phyloP scores from a whole-genome alignment of 1,140 invertebrate genomes.

The Penaeus japonicus region DNA sequence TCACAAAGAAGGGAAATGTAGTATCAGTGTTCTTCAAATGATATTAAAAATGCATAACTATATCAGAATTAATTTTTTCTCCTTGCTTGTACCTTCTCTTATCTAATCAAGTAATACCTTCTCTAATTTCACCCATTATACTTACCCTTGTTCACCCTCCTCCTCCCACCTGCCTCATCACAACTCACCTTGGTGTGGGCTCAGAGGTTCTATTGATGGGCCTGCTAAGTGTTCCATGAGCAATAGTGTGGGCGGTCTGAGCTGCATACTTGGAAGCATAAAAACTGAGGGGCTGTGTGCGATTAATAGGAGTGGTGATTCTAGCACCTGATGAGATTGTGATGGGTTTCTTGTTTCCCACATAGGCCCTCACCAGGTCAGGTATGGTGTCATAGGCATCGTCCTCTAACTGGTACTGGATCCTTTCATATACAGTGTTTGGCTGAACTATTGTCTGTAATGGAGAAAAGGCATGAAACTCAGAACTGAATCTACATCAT shows the following conservation, averaged over 20 bases:
- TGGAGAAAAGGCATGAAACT: background rate
- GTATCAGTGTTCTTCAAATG: no score
- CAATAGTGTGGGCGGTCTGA: conserved; percentile 59
- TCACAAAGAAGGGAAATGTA: no score
- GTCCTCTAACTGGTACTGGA: conserved; percentile 94
- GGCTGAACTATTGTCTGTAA: conserved; percentile 81
- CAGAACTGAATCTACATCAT: background rate
- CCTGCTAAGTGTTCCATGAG: conserved; percentile 52
- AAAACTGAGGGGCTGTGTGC: conserved; percentile 74
- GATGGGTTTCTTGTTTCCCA: conserved; percentile 87
- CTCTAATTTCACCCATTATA: no score
- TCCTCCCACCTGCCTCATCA: no score
- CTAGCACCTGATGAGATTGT: conserved; percentile 86
- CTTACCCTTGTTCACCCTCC: no score
- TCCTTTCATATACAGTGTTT: conserved; percentile 88
- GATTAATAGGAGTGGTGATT: conserved; percentile 80
- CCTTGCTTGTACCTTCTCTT: no score
- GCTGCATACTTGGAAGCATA: conserved; percentile 71
- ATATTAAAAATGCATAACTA: no score
- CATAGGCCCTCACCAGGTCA: conserved; percentile 92
- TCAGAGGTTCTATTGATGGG: conserved; percentile 30
- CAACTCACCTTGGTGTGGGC: conserved; percentile 28
- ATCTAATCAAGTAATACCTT: no score
- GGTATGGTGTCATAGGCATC: conserved; percentile 92
- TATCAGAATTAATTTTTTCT: no score